phyloP scores from a whole-genome alignment of 2,113 vertebrate genomes.

The Sylvia atricapilla region DNA sequence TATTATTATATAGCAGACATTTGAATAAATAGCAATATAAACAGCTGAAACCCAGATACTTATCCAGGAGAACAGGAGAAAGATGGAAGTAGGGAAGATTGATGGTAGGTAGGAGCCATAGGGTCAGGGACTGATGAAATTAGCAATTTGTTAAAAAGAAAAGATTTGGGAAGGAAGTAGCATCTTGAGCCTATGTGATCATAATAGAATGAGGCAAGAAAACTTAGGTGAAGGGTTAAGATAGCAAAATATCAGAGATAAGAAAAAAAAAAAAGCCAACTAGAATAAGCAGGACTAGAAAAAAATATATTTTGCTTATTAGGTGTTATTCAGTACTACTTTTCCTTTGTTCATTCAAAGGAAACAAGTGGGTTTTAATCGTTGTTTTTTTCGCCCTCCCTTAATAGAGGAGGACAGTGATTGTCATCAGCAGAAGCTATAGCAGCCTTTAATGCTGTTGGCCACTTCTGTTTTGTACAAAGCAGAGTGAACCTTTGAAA shows the following conservation, averaged over 20 bases:
- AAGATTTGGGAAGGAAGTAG: not conserved
- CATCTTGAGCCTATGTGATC: not conserved
- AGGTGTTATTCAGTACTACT: not conserved
- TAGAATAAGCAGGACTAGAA: not conserved
- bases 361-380: not conserved
- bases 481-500: not conserved
- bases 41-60: not conserved
- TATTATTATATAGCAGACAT: not conserved
- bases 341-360: not conserved
- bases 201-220: not conserved
- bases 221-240: not conserved
- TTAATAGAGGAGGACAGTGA: not conserved
- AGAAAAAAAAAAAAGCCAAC: not conserved
- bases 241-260: not conserved
- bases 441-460: not conserved
- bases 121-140: not conserved
- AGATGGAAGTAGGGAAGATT: not conserved
- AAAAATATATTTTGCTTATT: not conserved
- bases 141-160: not conserved
- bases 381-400: not conserved
- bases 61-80: not conserved
- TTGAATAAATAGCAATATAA: not conserved
- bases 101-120: not conserved
- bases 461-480: not conserved
- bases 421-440: not conserved